Conservation (phyloP, 2,797 vertebrate genomes). For the Peromyscus eremicus region DNA sequence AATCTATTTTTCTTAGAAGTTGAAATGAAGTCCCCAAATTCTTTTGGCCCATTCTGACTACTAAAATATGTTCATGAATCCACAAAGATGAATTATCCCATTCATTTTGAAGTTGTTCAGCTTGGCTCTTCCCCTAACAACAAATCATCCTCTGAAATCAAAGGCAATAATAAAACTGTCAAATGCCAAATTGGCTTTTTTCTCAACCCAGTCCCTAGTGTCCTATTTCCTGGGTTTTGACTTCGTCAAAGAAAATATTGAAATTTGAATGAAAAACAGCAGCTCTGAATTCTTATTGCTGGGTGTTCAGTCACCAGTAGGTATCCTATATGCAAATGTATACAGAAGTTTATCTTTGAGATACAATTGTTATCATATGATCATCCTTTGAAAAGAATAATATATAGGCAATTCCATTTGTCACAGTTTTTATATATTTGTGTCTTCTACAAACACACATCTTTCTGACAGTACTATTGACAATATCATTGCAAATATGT, state of each 20-base stretch:
- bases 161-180: conserved; percentile 77
- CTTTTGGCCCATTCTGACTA: background rate
- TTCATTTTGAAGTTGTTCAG: conserved; percentile 57
- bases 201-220: conserved; percentile 3
- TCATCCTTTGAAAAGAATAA: conserved; percentile 46
- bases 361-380: conserved; percentile 12
- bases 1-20: background rate
- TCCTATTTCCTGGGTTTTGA: conserved; percentile 25
- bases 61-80: background rate
- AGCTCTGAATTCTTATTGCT: background rate
- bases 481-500: conserved; percentile 53
- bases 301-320: background rate
- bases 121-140: conserved; percentile 30
- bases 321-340: background rate
- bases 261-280: conserved; percentile 39
- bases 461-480: conserved; percentile 56
- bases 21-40: background rate
- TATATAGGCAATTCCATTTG: conserved; percentile 40
- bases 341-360: background rate
- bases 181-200: conserved; percentile 64
- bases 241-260: conserved; percentile 49
- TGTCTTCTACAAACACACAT: conserved; percentile 55
- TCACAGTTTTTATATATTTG: conserved; percentile 30
- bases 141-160: conserved; percentile 54
- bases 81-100: conserved; percentile 30